These are phyloP conservation scores for Epizoanthus stellaris DNA, from an alignment of 92 coral and sea anemone species.

Conservation along the genomic window DNA sequence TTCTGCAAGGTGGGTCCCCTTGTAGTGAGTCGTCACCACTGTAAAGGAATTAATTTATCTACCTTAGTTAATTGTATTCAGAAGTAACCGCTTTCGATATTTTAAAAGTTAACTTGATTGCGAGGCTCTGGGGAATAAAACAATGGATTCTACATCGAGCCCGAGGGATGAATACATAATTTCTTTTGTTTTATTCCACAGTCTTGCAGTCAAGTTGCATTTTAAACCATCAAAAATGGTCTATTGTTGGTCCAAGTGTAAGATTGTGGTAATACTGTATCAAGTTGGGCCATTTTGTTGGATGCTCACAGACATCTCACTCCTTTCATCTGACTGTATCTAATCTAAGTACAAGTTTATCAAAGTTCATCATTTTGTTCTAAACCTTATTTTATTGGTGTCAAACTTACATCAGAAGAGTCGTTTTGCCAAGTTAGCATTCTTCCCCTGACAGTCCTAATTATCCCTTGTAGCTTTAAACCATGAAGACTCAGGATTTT, in stretches of 20 bases:
- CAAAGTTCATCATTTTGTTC: background rate
- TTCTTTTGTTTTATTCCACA: background rate
- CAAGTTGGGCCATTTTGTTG: background rate
- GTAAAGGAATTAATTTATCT: background rate
- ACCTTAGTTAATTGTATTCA: background rate
- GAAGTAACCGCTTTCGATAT: background rate
- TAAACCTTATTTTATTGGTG: background rate
- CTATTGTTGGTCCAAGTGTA: background rate
- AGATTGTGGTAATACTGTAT: background rate
- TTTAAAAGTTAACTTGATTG: background rate
- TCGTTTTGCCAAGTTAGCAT: background rate
- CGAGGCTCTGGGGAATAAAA: background rate
- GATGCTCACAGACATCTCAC: background rate
- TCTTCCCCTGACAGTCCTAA: background rate
- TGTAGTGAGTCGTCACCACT: background rate
- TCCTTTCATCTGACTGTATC: no score
- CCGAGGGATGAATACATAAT: background rate
- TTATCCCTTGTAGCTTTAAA: background rate
- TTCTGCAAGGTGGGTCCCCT: slow-evolving; percentile 7
- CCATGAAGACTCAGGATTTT: background rate
- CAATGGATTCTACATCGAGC: background rate
- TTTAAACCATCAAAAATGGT: background rate
- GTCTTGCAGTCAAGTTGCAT: background rate
- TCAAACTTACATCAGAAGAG: background rate
- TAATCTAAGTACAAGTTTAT: no score